Conservation (phyloP, 2,888 invertebrate species). For the Lasioglossum marginatum region DNA sequence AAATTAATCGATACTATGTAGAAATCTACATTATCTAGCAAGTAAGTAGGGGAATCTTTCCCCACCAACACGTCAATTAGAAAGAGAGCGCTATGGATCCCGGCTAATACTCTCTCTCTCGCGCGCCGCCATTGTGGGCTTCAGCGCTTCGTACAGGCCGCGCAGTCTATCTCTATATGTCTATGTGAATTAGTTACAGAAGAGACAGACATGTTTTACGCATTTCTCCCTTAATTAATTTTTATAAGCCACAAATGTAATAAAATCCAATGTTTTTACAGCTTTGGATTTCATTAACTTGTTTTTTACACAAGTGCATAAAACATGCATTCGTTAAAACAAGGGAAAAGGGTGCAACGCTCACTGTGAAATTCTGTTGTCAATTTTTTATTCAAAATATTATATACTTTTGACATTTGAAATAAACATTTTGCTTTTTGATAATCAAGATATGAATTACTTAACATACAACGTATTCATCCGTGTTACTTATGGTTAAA, state of each 20-base stretch:
- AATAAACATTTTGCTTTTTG: slow-evolving; percentile 58
- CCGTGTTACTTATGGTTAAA: slow-evolving; percentile 11
- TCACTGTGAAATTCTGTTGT: slow-evolving; percentile 18
- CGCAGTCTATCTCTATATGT: no score
- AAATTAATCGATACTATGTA: no score
- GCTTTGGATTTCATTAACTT: not conserved
- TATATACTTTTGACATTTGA: slow-evolving; percentile 64
- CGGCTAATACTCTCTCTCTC: no score
- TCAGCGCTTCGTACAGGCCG: no score
- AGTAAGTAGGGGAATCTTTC: no score
- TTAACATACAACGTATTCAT: slow-evolving; percentile 47
- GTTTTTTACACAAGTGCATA: not conserved
- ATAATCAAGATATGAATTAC: slow-evolving; percentile 46
- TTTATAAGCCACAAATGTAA: no score
- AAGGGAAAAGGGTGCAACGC: not conserved
- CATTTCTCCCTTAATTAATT: not conserved
- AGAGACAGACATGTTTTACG: not conserved
- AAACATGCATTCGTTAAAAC: not conserved
- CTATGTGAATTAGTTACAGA: no score
- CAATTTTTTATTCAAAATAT: slow-evolving; percentile 74
- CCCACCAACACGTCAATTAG: no score
- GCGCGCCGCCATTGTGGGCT: no score
- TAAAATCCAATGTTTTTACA: no score
- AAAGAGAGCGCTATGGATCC: no score
- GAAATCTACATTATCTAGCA: no score